Evolutionary conservation across 2,888 invertebrate genomes (phyloP).

Genomic region (Harpagoxenus sublaevis): DNA sequence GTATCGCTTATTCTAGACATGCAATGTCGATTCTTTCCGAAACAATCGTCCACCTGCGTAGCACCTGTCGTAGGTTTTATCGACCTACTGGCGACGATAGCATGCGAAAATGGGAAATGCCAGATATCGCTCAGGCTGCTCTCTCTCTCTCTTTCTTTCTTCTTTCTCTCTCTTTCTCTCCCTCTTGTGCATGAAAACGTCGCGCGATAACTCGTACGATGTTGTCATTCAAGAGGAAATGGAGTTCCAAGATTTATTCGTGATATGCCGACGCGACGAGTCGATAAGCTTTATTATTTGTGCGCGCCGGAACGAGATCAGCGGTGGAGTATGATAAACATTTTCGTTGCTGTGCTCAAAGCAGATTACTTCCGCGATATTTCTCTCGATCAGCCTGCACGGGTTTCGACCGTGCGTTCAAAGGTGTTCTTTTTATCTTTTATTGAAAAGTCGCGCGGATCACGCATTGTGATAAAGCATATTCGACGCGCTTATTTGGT

Average conservation of each 20-base stretch:
- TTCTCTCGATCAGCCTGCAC: background rate
- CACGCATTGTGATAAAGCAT: background rate
- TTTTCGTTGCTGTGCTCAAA: constrained; percentile 40
- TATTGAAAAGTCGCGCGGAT: background rate
- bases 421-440: background rate
- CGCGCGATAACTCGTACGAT: constrained; percentile 37
- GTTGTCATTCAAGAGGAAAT: constrained; percentile 53
- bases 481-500: background rate
- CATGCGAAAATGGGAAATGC: constrained; percentile 46
- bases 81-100: constrained; percentile 29
- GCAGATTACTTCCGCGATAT: constrained; percentile 47
- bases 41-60: constrained; percentile 33
- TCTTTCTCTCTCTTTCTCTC: too few relatives aligned
- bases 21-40: constrained; percentile 28
- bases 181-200: constrained; percentile 10
- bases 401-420: background rate
- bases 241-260: constrained; percentile 54
- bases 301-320: constrained; percentile 31
- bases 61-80: constrained; percentile 33
- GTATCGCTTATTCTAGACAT: background rate
- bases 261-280: constrained; percentile 19
- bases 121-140: constrained; percentile 47
- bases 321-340: constrained; percentile 29
- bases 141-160: background rate
- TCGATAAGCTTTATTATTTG: constrained; percentile 54